Evolutionary conservation across 1,140 invertebrate species (phyloP).

Genomic region (Drosophila tristis): DNA sequence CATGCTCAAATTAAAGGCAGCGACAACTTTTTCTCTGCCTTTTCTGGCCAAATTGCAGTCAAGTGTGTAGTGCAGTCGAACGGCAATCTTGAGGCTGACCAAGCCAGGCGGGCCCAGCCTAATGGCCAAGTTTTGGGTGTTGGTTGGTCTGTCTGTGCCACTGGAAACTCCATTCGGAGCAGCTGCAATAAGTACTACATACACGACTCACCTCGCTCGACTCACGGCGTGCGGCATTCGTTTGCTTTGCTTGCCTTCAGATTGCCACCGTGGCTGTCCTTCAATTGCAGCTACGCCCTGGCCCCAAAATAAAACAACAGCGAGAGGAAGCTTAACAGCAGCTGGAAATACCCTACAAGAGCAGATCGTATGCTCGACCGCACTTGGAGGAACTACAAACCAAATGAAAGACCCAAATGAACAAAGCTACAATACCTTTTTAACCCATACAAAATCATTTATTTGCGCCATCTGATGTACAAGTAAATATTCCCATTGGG

Average conservation of each 20-base stretch:
- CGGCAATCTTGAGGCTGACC: constrained; percentile 25
- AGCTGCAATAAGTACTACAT: constrained; percentile 25
- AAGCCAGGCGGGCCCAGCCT: constrained; percentile 3
- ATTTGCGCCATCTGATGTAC: too few species aligned
- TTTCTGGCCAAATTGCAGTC: constrained; percentile 49
- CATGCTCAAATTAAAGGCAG: constrained; percentile 63
- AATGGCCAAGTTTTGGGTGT: constrained; percentile 4
- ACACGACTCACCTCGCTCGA: constrained; percentile 14
- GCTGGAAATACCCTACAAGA: constrained; percentile 44
- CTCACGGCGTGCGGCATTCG: constrained; percentile 41
- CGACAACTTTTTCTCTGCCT: constrained; percentile 40
- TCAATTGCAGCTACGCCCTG: constrained; percentile 66
- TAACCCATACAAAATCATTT: too few species aligned
- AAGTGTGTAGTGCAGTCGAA: constrained; percentile 51
- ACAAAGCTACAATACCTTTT: too few species aligned
- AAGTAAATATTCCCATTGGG: neutral
- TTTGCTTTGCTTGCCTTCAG: constrained; percentile 62
- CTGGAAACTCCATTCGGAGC: constrained; percentile 28
- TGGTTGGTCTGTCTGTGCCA: constrained; percentile 6
- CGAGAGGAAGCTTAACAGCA: constrained; percentile 4
- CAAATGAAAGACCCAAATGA: neutral
- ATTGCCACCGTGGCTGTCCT: constrained; percentile 62
- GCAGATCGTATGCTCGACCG: constrained; percentile 13
- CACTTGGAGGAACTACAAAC: neutral
- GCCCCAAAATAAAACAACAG: constrained; percentile 39